Conservation (phyloP, 1,140 invertebrate species). For the Agrypnia vestita region DNA sequence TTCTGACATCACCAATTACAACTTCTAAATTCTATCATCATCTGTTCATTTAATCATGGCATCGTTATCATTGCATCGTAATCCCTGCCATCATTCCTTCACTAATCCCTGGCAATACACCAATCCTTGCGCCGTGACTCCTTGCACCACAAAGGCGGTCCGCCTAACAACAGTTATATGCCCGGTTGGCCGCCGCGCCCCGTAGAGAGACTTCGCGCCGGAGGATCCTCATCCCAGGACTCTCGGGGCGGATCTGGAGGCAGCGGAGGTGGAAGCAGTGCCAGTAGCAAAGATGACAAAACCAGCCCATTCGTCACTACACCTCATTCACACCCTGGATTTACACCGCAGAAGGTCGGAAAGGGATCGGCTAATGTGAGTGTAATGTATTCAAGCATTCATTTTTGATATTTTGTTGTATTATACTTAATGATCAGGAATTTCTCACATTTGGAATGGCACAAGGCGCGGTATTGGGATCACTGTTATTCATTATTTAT, state of each 20-base stretch:
- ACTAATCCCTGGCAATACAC: no score
- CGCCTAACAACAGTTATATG: constrained; percentile 68
- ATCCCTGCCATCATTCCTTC: no score
- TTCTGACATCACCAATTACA: not conserved
- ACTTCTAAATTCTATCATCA: not conserved
- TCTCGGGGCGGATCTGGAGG: constrained; percentile 65
- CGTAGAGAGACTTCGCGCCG: constrained; percentile 66
- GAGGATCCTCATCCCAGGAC: constrained; percentile 64
- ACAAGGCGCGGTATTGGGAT: no score
- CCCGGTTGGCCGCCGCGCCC: constrained; percentile 70
- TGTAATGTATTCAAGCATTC: constrained; percentile 39
- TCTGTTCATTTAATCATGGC: no score
- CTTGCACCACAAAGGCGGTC: constrained; percentile 71
- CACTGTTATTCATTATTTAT: no score
- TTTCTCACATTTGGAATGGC: no score
- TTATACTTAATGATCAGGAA: no score
- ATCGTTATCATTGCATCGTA: no score
- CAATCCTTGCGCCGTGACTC: constrained; percentile 64
- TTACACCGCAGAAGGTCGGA: constrained; percentile 94
- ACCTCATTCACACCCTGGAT: constrained; percentile 92
- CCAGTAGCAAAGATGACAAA: constrained; percentile 75
- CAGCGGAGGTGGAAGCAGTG: constrained; percentile 64
- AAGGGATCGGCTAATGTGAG: constrained; percentile 82
- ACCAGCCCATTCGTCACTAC: constrained; percentile 90
- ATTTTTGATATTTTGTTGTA: no score